Base-by-base conservation (phyloP, 2,113 vertebrate genomes). In the Mus pahari region DNA sequence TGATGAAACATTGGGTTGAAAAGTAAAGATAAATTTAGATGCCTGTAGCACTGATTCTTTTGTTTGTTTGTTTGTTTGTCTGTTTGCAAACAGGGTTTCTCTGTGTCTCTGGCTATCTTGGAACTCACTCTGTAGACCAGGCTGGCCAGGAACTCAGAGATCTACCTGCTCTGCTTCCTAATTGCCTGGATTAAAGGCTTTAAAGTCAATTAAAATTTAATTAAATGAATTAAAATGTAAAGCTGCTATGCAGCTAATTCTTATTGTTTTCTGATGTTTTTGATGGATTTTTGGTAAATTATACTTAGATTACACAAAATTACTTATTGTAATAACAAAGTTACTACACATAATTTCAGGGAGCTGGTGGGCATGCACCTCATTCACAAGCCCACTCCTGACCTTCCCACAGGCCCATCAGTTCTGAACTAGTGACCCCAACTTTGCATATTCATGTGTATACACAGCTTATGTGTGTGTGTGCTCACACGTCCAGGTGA, bases 11-110 rank as follows among this genome's bases (percentile, higher is more conserved):
- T 48, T 12, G 50, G 22, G 24, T 48, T 87, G 71, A 28, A 53
- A 95, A 87, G 26, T 55, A 81, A 95, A 89, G 14, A 66, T 74
- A 92, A 90, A 90, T n/a, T 24, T 70, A 91, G 48, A 70, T 22
- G 4, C 20, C 50, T 87, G 5, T 13, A 73, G 2, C 45, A 92
- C 20, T 88, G 48, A 82, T 79, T 75, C 12, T 17, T 60, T 86
- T 45, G 48, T 17, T 5, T 11, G 31, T 20, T 36, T 36, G 31
- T 8, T 50, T 50, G 20, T 26, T 53, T 55, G 20, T 26, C 24
- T 60, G 28, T 62, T 58, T 36, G 4, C 4, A 55, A 10, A 82
- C 12, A n/a, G 53, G 12, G 36, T 39, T 39, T 82, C 79, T 58
- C 53, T 24, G 36, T 19, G 20, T 60, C 22, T 5, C 53, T 39